A percentile compares a stretch with the other conserved stretches of the same genome.
Evolutionary conservation across 2,113 vertebrate genomes (phyloP).

Genomic region (Tauraco erythrolophus): DNA sequence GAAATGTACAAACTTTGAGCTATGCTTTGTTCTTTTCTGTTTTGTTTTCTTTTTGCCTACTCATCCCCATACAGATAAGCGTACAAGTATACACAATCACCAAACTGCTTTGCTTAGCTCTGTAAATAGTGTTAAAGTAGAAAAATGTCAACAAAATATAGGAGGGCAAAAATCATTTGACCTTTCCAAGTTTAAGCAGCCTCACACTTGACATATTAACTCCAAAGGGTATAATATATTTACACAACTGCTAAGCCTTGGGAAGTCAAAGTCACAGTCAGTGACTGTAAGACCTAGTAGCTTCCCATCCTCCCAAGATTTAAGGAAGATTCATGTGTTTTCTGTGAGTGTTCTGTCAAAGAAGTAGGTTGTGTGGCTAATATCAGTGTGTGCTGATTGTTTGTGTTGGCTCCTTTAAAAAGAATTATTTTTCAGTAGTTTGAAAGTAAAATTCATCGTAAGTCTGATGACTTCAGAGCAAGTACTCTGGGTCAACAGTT

Average conservation of each 20-base stretch:
- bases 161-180: background rate
- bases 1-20: background rate
- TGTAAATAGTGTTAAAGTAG: background rate
- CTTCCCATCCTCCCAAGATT: constrained; percentile 37
- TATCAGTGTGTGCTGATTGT: constrained; percentile 11
- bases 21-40: background rate
- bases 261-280: background rate
- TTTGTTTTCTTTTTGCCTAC: background rate
- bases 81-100: background rate
- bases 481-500: background rate
- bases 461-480: background rate
- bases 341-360: constrained; percentile 35
- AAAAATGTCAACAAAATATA: background rate
- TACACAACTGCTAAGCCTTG: background rate
- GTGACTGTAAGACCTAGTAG: background rate
- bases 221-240: background rate
- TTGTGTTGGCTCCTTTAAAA: constrained; percentile 47
- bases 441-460: background rate
- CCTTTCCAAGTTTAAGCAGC: background rate
- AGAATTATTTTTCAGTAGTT: background rate
- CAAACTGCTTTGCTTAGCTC: background rate
- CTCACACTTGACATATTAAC: background rate
- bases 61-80: background rate
- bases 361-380: background rate
- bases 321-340: constrained; percentile 40